These are phyloP conservation scores for Onthophagus taurus DNA, from an alignment of 1,140 invertebrate species.

Conservation along the genomic window DNA sequence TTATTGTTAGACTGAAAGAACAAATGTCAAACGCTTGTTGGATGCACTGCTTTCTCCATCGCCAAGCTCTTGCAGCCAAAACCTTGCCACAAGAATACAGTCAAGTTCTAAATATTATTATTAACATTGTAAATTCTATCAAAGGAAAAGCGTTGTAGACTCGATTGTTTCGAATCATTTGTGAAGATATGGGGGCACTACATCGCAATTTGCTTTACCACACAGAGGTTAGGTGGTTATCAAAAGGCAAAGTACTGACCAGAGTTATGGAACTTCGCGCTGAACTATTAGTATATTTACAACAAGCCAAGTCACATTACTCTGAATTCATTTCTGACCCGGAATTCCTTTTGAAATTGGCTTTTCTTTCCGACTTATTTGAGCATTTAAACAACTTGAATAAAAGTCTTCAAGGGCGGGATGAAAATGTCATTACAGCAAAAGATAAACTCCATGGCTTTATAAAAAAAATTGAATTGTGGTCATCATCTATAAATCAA, in stretches of 20 bases:
- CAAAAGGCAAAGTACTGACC: slow-evolving; percentile 5
- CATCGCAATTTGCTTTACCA: slow-evolving; percentile 17
- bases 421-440: slow-evolving; percentile 1
- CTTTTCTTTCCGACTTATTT: slow-evolving; percentile 1
- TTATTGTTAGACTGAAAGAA: slow-evolving; percentile 26
- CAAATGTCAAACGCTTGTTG: slow-evolving; percentile 26
- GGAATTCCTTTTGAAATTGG: slow-evolving; percentile 1
- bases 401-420: slow-evolving; percentile 1
- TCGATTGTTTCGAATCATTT: slow-evolving; percentile 24
- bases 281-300: slow-evolving; percentile 1
- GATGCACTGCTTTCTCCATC: no score
- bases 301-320: slow-evolving; percentile 1
- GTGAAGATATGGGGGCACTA: slow-evolving; percentile 26
- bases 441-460: slow-evolving; percentile 1
- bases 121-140: slow-evolving; percentile 27
- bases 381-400: background rate
- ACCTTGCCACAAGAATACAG: no score
- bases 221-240: slow-evolving; percentile 13
- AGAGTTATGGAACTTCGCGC: background rate
- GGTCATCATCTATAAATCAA: slow-evolving; percentile 1
- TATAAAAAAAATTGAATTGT: background rate
- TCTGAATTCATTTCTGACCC: slow-evolving; percentile 1
- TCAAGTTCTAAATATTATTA: no score
- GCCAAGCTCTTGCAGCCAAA: no score
- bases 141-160: slow-evolving; percentile 26